Evolutionary conservation across 2,113 vertebrate species (phyloP).

Genomic region (Connochaetes taurinus): DNA sequence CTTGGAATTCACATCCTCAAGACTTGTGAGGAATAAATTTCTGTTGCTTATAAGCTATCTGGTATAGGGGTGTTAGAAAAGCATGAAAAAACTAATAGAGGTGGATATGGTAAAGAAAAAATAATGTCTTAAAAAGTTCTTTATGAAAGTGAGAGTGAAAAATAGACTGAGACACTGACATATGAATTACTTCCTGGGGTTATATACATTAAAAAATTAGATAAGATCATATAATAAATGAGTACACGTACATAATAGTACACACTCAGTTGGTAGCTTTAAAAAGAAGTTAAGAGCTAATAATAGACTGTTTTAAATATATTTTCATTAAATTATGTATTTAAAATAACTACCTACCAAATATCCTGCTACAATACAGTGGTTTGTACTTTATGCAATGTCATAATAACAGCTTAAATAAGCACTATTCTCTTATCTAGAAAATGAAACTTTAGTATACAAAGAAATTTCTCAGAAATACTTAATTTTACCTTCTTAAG

Average conservation of each 20-base stretch:
- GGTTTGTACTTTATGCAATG: neutral
- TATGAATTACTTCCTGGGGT: neutral
- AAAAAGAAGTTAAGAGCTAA: neutral
- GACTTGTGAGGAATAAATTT: neutral
- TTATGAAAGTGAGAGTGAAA: neutral
- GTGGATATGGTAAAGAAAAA: neutral
- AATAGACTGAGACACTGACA: neutral
- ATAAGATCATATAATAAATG: neutral
- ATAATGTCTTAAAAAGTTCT: neutral
- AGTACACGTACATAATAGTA: neutral
- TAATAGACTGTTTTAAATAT: neutral
- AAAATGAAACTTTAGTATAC: neutral
- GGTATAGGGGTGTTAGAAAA: neutral
- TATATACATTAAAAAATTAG: neutral
- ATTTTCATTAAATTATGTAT: neutral
- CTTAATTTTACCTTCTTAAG: neutral
- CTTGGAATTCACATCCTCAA: neutral
- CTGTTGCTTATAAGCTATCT: neutral
- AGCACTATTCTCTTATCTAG: neutral
- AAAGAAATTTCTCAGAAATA: neutral
- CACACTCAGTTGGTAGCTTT: neutral
- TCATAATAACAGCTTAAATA: neutral
- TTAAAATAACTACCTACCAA: neutral
- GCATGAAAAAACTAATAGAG: neutral
- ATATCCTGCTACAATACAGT: neutral